phyloP scores from a whole-genome alignment of 2,888 invertebrate species.

The Hedya salicella region DNA sequence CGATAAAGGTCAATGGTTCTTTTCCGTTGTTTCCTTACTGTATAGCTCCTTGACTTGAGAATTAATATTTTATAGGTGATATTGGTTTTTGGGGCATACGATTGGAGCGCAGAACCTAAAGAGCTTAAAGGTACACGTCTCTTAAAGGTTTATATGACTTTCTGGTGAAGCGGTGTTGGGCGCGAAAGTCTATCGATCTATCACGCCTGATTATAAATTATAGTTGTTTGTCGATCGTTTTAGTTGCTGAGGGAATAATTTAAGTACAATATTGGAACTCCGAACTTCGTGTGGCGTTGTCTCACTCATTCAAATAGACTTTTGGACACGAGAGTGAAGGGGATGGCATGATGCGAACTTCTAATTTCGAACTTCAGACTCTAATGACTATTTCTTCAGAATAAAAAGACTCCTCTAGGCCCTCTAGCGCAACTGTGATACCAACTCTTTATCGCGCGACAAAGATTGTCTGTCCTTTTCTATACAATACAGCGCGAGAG shows the following conservation, averaged over 20 bases:
- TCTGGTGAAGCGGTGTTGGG: neutral
- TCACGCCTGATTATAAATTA: constrained; percentile 6
- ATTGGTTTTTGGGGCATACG: constrained; percentile 41
- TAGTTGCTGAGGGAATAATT: neutral
- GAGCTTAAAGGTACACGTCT: neutral
- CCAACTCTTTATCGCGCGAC: too few relatives aligned
- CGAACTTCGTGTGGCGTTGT: too few relatives aligned
- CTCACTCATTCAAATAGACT: too few relatives aligned
- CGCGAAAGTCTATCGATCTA: neutral
- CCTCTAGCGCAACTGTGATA: too few relatives aligned
- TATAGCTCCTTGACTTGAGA: constrained; percentile 46
- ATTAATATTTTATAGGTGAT: constrained; percentile 52
- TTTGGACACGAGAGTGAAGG: too few relatives aligned
- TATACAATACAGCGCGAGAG: too few relatives aligned
- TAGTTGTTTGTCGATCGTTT: neutral
- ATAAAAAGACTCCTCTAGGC: too few relatives aligned
- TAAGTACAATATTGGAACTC: too few relatives aligned
- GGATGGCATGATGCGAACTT: too few relatives aligned
- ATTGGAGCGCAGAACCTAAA: neutral
- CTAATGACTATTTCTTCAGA: too few relatives aligned
- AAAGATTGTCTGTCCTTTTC: too few relatives aligned
- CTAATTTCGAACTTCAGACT: too few relatives aligned
- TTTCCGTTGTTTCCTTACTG: constrained; percentile 49
- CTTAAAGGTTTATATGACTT: neutral
- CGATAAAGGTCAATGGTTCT: constrained; percentile 51